Evolutionary conservation across 2,888 invertebrate species (phyloP).

Genomic region (Chloroclystis v-ata): DNA sequence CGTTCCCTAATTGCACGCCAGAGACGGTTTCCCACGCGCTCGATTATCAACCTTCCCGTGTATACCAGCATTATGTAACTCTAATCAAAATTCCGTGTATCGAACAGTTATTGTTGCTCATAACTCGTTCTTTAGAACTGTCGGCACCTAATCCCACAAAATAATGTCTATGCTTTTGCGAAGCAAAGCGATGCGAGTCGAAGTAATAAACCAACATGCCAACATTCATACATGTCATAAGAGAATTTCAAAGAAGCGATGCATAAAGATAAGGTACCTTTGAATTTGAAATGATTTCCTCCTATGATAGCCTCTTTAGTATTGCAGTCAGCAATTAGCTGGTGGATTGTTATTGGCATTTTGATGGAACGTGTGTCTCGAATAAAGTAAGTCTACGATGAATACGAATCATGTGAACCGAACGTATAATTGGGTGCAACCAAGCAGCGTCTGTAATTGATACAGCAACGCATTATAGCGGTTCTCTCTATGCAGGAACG

Average conservation of each 20-base stretch:
- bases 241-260: no score
- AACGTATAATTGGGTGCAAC: constrained; percentile 70
- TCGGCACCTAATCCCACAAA: background rate
- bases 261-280: no score
- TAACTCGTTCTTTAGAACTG: constrained; percentile 13
- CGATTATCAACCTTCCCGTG: constrained; percentile 44
- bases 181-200: background rate
- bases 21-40: constrained; percentile 68
- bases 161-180: background rate
- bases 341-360: no score
- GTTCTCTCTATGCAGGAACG: constrained; percentile 60
- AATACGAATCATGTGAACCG: constrained; percentile 69
- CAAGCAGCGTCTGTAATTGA: constrained; percentile 71
- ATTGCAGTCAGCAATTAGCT: constrained; percentile 7
- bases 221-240: no score
- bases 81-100: constrained; percentile 59
- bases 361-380: constrained; percentile 16
- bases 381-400: constrained; percentile 38
- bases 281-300: constrained; percentile 6
- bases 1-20: constrained; percentile 66
- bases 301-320: constrained; percentile 4
- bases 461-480: constrained; percentile 67
- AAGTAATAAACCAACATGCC: no score
- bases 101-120: constrained; percentile 19
- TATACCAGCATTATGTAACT: constrained; percentile 50